Percentiles rank a stretch among this genome's conserved stretches.
phyloP scores from a whole-genome alignment of 2,113 vertebrate species.

The Psephotus haematonotus region DNA sequence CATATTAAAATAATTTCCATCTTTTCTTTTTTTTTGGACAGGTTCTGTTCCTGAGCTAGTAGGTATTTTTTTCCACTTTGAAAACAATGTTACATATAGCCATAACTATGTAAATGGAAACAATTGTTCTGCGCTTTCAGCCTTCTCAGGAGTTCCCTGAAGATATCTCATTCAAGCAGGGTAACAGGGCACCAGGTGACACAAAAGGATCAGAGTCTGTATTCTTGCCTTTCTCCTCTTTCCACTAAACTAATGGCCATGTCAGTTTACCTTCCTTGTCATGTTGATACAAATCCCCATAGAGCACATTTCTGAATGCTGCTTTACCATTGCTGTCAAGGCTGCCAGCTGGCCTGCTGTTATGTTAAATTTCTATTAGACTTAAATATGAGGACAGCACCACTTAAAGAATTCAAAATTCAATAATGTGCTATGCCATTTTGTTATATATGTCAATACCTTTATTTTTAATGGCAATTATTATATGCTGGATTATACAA shows the following conservation, averaged over 20 bases:
- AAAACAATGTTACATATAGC: neutral
- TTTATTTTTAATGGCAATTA: neutral
- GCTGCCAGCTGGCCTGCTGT: neutral
- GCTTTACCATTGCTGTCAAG: neutral
- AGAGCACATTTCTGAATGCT: neutral
- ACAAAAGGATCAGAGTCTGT: neutral
- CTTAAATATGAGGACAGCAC: neutral
- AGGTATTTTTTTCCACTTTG: neutral
- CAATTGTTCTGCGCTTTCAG: neutral
- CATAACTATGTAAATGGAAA: neutral
- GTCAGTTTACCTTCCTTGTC: neutral
- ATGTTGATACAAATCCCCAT: rapidly evolving
- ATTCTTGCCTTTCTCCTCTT: neutral
- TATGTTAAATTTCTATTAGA: neutral
- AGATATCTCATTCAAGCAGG: neutral
- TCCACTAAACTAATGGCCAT: neutral
- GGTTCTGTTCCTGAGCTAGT: neutral
- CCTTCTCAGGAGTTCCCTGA: neutral
- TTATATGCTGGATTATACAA: neutral
- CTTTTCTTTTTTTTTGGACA: neutral
- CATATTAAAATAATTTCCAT: neutral
- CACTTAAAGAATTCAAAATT: neutral
- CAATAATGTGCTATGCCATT: neutral
- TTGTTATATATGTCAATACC: neutral
- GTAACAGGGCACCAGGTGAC: neutral